Evolutionary conservation across 2,113 vertebrate species (phyloP).

Genomic region (Brachionichthys hirsutus): DNA sequence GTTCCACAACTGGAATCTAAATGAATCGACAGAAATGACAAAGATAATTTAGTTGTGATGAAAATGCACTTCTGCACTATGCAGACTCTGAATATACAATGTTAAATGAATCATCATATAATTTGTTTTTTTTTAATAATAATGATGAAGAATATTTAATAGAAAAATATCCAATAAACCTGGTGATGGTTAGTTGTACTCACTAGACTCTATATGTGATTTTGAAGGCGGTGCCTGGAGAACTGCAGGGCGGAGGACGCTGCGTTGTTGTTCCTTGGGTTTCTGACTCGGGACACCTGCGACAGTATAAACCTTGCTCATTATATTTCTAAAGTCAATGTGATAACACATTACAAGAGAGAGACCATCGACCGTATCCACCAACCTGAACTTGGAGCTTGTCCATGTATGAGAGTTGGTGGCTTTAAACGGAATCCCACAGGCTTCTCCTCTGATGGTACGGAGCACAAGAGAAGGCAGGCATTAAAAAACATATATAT

Average conservation of each 20-base stretch:
- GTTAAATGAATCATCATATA: not conserved
- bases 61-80: not conserved
- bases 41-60: not conserved
- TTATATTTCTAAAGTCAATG: conserved; percentile 2
- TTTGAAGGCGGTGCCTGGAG: conserved; percentile 91
- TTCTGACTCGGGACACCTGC: conserved; percentile 95
- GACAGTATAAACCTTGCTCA: conserved; percentile 64
- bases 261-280: conserved; percentile 95
- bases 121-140: too few species aligned
- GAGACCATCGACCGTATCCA: conserved; percentile 1
- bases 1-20: conserved; percentile 89
- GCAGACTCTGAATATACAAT: not conserved
- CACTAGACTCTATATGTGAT: conserved; percentile 85
- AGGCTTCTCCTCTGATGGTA: conserved; percentile 90
- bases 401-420: conserved; percentile 94
- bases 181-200: conserved; percentile 48
- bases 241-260: conserved; percentile 93
- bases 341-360: not conserved
- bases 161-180: not conserved
- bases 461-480: conserved; percentile 47
- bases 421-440: conserved; percentile 95
- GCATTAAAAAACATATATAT: conserved; percentile 31
- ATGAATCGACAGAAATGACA: conserved; percentile 1
- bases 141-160: conserved; percentile 8
- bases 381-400: conserved; percentile 96